phyloP scores from a whole-genome alignment of 2,888 invertebrate genomes.

The Zelleria hepariella region DNA sequence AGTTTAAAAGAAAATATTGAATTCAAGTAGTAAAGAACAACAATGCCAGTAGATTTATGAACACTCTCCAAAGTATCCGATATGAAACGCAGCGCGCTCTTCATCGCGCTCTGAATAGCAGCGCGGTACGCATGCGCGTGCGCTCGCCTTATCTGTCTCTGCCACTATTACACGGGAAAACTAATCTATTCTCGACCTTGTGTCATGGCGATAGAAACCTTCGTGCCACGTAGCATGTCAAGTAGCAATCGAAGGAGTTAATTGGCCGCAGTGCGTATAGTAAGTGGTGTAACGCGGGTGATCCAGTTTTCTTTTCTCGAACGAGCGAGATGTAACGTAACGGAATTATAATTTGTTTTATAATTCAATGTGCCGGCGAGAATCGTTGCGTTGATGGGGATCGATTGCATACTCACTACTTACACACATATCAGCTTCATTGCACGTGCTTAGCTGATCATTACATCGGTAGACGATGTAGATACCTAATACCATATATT shows the following conservation, averaged over 20 bases:
- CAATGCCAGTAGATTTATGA: background rate
- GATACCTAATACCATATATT: no score
- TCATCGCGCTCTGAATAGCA: background rate
- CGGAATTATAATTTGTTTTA: background rate
- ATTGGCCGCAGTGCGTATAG: background rate
- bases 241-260: background rate
- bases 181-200: background rate
- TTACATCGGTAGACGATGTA: background rate
- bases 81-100: background rate
- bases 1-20: no score
- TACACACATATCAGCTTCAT: background rate
- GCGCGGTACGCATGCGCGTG: background rate
- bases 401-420: background rate
- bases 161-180: background rate
- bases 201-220: background rate
- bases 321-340: background rate
- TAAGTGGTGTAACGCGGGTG: background rate
- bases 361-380: background rate
- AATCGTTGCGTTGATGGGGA: background rate
- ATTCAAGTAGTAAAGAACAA: no score
- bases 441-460: background rate
- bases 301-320: background rate
- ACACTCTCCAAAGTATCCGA: background rate
- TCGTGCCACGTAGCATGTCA: background rate
- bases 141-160: background rate